These are phyloP conservation scores for Acanthurus leucopareius DNA, from an alignment of 2,797 vertebrate species.

Conservation along the genomic window DNA sequence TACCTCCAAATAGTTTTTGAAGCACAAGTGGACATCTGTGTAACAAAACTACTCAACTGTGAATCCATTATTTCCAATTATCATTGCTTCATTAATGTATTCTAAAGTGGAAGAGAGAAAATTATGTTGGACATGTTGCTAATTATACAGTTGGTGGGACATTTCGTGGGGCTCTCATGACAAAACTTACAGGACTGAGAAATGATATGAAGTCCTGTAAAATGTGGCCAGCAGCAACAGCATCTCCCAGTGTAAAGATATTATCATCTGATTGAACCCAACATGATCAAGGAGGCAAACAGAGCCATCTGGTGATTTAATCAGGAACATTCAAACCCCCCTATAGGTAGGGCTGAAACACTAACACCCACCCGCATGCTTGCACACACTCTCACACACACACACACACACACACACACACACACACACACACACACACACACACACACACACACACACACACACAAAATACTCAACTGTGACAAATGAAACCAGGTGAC, in stretches of 20 bases:
- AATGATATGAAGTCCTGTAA: constrained; percentile 1
- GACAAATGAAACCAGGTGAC: constrained; percentile 21
- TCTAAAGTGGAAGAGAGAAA: not conserved
- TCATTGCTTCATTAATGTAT: not conserved
- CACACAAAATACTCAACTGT: not conserved
- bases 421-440: not conserved
- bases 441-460: not conserved
- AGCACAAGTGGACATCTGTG: not conserved
- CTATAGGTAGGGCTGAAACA: not conserved
- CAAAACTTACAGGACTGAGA: not conserved
- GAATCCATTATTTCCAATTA: not conserved
- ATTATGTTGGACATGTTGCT: not conserved
- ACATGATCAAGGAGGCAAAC: not conserved
- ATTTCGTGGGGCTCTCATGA: not conserved
- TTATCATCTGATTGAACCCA: constrained; percentile 7
- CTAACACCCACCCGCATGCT: constrained; percentile 2
- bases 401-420: not conserved
- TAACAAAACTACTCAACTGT: not conserved
- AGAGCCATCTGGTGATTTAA: constrained; percentile 44
- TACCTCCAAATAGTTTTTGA: not conserved
- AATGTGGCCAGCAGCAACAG: not conserved
- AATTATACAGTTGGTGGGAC: not conserved
- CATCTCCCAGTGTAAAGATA: not conserved
- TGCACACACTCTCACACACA: not conserved
- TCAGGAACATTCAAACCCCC: constrained; percentile 5